These are phyloP conservation scores for Mesopsocus fuscifrons DNA, from an alignment of 2,888 invertebrate species.

Conservation along the genomic window DNA sequence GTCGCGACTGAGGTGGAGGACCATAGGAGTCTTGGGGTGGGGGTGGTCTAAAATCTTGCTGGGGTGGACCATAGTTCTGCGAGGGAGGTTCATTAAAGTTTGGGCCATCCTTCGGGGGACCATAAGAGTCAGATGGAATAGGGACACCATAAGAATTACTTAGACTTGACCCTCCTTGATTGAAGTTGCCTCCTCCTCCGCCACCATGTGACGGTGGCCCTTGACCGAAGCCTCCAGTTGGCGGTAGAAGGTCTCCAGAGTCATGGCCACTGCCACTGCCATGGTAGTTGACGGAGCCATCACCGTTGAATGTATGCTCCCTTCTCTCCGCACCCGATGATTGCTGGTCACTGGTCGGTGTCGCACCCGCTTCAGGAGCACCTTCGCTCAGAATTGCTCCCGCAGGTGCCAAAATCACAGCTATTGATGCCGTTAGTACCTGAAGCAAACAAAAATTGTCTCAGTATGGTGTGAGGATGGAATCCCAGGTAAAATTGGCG, in stretches of 20 bases:
- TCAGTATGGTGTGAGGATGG: too few species aligned
- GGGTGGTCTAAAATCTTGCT: background rate
- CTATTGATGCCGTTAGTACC: background rate
- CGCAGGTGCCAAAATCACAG: background rate
- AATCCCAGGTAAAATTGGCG: too few species aligned
- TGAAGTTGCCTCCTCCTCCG: background rate
- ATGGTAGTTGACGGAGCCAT: constrained; percentile 13
- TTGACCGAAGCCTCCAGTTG: constrained; percentile 8
- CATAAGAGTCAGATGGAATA: constrained; percentile 18
- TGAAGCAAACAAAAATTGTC: too few species aligned
- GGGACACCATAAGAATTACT: constrained; percentile 17
- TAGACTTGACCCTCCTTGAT: background rate
- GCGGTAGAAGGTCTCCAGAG: constrained; percentile 13
- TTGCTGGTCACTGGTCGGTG: background rate
- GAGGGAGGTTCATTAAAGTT: constrained; percentile 17
- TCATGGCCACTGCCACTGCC: constrained; percentile 16
- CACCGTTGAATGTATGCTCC: constrained; percentile 1
- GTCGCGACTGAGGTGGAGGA: constrained; percentile 20
- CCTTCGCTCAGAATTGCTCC: background rate
- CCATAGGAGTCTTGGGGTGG: constrained; percentile 14
- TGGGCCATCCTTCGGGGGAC: constrained; percentile 17
- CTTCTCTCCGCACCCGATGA: background rate
- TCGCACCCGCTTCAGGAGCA: background rate
- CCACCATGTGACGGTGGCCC: background rate
- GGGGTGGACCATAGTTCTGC: constrained; percentile 20